Base-by-base conservation (phyloP, 2,888 invertebrate genomes). In the Heteromurus nitidus region DNA sequence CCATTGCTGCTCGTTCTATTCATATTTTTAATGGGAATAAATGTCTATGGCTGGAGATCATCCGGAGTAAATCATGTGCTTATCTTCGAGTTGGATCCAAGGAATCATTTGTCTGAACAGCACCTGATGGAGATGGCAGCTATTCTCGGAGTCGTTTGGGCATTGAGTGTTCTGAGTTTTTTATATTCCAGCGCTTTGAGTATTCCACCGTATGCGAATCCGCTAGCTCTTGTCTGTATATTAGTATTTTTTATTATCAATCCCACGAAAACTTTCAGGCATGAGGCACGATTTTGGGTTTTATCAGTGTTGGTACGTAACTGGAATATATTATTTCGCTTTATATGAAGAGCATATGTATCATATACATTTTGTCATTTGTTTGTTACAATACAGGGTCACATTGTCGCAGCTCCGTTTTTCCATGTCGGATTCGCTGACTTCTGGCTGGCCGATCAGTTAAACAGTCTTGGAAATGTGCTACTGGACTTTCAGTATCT, bases 401-500 rank as follows among this genome's bases (percentile, higher is more conserved):
- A 95, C 74, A 94, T 97, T 86, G 88, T 97, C 62, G 93, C 95
- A 42, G 96, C 98, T 0, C 98, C 98, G 22, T 97, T 98, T 89
- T 94, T 95, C 88, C 95, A 95, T 86, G 98, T 99, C 9, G 93
- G 95, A 55, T 99, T 98, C 89, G 97, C 98, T 26, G 98, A 99
- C 91, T 99, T 99, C 92, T 99, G 98, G 98, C 93, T 99, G 89
- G 98, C 97, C 3, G 98, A 99, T 91, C 99, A 99, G 89, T 44
- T 82, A 3, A 82, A 82, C 90, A 98, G 98, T 73, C 91, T 99
- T 85, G 94, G 93, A 0, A 94, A 80, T 44, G 80, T 72, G 2
- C 93, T 99, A 85, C 91, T 97, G 16, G 99, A 99, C 90, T 94
- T 98, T 88, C 97, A 99, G 88, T 99, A 95, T 89, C 92, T 98